These are phyloP conservation scores for Artibeus jamaicensis DNA, from an alignment of 2,797 vertebrate species.

Conservation along the genomic window DNA sequence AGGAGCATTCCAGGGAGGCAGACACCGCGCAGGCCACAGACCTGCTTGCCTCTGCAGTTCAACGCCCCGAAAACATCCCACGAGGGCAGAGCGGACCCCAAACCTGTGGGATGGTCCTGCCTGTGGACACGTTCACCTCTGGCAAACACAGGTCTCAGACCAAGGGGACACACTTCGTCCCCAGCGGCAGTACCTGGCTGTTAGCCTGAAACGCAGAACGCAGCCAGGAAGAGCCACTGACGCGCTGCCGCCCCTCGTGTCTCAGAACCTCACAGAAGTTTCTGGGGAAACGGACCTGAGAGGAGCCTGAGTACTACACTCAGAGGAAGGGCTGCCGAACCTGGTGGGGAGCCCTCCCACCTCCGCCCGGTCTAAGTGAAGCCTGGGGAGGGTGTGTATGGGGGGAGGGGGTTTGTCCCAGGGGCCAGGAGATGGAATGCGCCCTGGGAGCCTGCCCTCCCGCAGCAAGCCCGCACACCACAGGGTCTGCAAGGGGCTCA, in stretches of 20 bases:
- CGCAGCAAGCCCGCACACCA: background rate
- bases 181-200: rapidly evolving
- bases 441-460: background rate
- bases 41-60: background rate
- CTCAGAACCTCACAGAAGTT: background rate
- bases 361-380: background rate
- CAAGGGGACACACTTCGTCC: rapidly evolving
- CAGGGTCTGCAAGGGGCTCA: background rate
- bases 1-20: background rate
- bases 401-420: too few species aligned
- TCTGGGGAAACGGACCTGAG: background rate
- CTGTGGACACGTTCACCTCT: background rate
- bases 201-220: background rate
- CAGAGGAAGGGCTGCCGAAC: background rate
- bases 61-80: background rate
- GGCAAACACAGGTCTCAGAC: background rate
- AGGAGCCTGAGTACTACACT: background rate
- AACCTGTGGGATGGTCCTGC: background rate
- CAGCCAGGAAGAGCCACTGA: background rate
- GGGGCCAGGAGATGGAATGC: rapidly evolving
- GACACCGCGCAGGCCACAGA: background rate
- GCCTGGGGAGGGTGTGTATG: background rate
- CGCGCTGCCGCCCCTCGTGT: background rate
- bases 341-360: rapidly evolving
- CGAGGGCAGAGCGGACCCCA: background rate